These are phyloP conservation scores for Quadroppia sp. DNA, from an alignment of 2,888 invertebrate species.

Conservation along the genomic window DNA sequence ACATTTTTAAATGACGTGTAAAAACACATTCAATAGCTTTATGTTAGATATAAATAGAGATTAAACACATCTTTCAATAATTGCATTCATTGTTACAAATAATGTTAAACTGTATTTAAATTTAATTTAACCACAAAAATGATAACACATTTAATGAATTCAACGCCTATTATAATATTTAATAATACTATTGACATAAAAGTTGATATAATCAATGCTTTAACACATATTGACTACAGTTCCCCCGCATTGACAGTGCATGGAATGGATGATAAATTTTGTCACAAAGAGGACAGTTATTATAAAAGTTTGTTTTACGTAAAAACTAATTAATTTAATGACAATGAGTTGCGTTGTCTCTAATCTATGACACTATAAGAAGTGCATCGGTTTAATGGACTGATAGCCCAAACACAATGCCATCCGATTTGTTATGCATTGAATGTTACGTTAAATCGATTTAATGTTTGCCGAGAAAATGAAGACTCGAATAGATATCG, in stretches of 20 bases:
- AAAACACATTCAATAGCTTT: no score
- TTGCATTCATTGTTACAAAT: no score
- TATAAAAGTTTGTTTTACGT: conserved; percentile 29
- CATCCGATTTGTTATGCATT: conserved; percentile 2
- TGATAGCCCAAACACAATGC: conserved; percentile 16
- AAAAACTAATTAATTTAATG: conserved; percentile 34
- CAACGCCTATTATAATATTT: no score
- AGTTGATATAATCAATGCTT: no score
- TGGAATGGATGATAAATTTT: background rate
- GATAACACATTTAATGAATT: no score
- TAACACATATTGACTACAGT: no score
- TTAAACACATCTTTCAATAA: no score
- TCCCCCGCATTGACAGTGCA: background rate
- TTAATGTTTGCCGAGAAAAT: background rate
- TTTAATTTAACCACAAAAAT: no score
- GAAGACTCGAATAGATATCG: background rate
- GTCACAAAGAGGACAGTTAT: background rate
- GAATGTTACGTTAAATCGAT: conserved; percentile 24
- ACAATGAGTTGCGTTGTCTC: conserved; percentile 13
- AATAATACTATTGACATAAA: no score
- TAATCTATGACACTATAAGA: conserved; percentile 3
- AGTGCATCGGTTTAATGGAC: conserved; percentile 17
- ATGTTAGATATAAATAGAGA: no score
- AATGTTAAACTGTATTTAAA: no score
- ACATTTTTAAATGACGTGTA: background rate